Percentiles rank a stretch among this genome's conserved stretches.
These are phyloP conservation scores for Monopis laevigella DNA, from an alignment of 2,888 invertebrate species.

Conservation along the genomic window DNA sequence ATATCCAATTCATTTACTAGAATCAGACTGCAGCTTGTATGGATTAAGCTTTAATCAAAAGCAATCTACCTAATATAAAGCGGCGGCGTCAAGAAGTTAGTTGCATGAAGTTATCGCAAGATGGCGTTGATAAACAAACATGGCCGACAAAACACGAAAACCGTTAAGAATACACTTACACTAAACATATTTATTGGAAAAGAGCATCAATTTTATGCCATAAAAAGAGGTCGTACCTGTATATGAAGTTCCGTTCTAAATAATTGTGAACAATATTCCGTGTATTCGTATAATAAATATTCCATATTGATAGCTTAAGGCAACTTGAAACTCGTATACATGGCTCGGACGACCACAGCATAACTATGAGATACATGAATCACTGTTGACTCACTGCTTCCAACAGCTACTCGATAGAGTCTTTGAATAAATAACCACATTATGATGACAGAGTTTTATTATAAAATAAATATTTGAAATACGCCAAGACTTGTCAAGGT, in stretches of 20 bases:
- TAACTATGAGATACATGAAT: slow-evolving; percentile 4
- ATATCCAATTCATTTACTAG: too few relatives aligned
- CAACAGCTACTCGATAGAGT: slow-evolving; percentile 3
- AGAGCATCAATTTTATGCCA: too few relatives aligned
- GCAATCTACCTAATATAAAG: too few relatives aligned
- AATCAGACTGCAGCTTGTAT: too few relatives aligned
- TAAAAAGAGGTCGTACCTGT: too few relatives aligned
- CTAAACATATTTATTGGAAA: too few relatives aligned
- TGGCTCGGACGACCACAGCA: slow-evolving; percentile 4
- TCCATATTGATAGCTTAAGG: neutral
- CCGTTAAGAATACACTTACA: too few relatives aligned
- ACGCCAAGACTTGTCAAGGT: too few relatives aligned
- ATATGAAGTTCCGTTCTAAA: neutral
- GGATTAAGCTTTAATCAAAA: too few relatives aligned
- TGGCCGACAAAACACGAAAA: too few relatives aligned
- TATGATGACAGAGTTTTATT: too few relatives aligned
- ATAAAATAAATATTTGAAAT: too few relatives aligned
- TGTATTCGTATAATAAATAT: slow-evolving; percentile 7
- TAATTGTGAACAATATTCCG: neutral
- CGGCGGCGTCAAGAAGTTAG: neutral
- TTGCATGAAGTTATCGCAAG: neutral
- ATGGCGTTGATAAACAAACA: neutral
- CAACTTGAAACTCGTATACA: slow-evolving; percentile 6
- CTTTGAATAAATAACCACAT: slow-evolving; percentile 8
- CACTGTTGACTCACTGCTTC: slow-evolving; percentile 2